Base-by-base conservation (phyloP, 2,888 invertebrate species). In the Arctia plantaginis region DNA sequence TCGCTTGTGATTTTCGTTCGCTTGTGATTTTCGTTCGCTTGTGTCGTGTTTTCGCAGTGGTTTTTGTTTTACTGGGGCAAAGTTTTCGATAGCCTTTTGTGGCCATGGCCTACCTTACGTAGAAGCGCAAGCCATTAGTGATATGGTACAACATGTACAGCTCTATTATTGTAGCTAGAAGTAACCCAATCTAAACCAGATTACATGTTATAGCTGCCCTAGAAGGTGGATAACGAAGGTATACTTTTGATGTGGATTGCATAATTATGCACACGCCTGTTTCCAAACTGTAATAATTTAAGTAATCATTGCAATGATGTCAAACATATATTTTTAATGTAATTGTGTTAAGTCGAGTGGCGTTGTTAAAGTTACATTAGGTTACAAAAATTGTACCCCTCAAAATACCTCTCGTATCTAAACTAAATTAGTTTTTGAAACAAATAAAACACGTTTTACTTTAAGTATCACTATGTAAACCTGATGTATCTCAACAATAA, bases 401-500 rank as follows among this genome's bases (percentile, higher is more conserved):
- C 59, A 59, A 27, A 59, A 27, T 4, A 4, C 23, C 3, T 55
- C 8, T 51, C 23, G 10, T 23, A 23, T 51, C 51, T 23, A 4
- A 59, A 27, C 27, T 27, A 55, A n/a, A 55, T 59, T 59, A 27
- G 12, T 30, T 62, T 30, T 7, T 18, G 30, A 30, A 30, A 62
- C 59, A 59, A 27, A 30, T 18, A 30, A 65, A 33, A 66, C 66
- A 55, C 20, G 39, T 55, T 64, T 18, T 23, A 15, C 20, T 55
- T 18, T 13, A 65, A 65, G 7, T 4, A 55, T 66, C 51, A 27
- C 47, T 23, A 55, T 66, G 39, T 71, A 71, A 51, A 66, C 66
- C 51, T 66, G 39, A 39, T 10, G 55, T 71, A 66, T 66, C 65
- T 27, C 62, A 69, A 55, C 73, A 69, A 69, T 73, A 64, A 68